These are phyloP conservation scores for Tetramorium parvispinum DNA, from an alignment of 1,140 invertebrate genomes.

Conservation along the genomic window DNA sequence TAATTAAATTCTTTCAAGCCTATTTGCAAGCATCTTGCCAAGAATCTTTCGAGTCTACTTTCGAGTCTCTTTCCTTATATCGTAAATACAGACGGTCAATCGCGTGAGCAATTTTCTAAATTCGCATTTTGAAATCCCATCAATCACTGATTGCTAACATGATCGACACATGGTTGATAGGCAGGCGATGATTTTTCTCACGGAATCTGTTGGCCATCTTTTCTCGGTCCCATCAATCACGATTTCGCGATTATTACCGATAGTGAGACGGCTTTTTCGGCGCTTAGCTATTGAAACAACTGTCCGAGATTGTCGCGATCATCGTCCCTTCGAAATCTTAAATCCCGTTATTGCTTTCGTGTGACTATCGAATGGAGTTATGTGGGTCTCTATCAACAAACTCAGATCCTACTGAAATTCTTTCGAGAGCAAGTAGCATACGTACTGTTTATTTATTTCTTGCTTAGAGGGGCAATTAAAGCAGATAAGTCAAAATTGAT, in stretches of 20 bases:
- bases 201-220: conserved; percentile 35
- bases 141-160: conserved; percentile 44
- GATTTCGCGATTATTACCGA: conserved; percentile 46
- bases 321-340: background rate
- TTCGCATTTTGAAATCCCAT: conserved; percentile 29
- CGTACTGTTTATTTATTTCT: background rate
- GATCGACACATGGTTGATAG: conserved; percentile 50
- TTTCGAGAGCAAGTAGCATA: background rate
- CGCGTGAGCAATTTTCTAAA: conserved; percentile 12
- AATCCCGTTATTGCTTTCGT: background rate
- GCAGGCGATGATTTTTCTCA: conserved; percentile 29
- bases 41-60: no score
- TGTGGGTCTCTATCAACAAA: background rate
- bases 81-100: background rate
- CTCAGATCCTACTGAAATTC: background rate
- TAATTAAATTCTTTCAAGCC: background rate
- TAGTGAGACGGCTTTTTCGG: conserved; percentile 26
- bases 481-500: background rate
- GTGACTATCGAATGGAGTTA: background rate
- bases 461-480: background rate
- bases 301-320: background rate
- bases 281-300: background rate
- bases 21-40: no score
- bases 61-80: background rate
- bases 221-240: conserved; percentile 63